phyloP scores from a whole-genome alignment of 1,140 invertebrate genomes.

The Lamellibrachia luymesi region DNA sequence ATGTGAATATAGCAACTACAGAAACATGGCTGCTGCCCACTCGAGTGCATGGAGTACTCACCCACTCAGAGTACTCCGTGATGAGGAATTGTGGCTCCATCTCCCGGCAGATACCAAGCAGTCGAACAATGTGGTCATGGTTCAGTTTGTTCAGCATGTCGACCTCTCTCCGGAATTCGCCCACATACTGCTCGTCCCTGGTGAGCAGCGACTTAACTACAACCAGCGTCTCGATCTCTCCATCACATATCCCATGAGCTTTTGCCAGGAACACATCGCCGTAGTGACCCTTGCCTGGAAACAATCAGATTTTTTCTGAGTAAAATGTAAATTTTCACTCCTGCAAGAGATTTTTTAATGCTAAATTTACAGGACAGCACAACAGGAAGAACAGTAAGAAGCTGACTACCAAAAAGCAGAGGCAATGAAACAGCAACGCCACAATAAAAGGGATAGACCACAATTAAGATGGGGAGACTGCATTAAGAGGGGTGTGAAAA shows the following conservation, averaged over 20 bases:
- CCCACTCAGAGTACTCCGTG: conserved; percentile 89
- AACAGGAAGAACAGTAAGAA: too few relatives aligned
- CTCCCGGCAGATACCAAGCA: conserved; percentile 80
- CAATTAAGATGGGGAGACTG: neutral
- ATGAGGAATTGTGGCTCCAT: conserved; percentile 85
- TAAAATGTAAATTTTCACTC: neutral
- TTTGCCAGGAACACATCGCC: conserved; percentile 84
- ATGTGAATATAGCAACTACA: neutral
- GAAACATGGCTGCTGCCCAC: neutral
- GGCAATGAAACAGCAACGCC: neutral
- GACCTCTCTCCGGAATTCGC: conserved; percentile 76
- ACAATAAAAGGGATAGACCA: neutral
- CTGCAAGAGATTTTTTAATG: neutral
- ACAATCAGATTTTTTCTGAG: conserved; percentile 28
- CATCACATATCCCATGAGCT: conserved; percentile 56
- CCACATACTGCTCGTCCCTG: conserved; percentile 73
- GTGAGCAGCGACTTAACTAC: conserved; percentile 75
- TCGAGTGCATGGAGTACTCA: conserved; percentile 51
- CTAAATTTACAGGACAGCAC: too few relatives aligned
- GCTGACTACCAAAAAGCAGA: too few relatives aligned
- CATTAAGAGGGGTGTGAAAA: neutral
- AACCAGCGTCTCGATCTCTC: conserved; percentile 60
- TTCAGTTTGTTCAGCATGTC: conserved; percentile 79
- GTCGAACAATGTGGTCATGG: conserved; percentile 75
- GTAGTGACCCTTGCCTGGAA: conserved; percentile 78